phyloP scores from a whole-genome alignment of 1,140 invertebrate species.

The Lepidurus apus region DNA sequence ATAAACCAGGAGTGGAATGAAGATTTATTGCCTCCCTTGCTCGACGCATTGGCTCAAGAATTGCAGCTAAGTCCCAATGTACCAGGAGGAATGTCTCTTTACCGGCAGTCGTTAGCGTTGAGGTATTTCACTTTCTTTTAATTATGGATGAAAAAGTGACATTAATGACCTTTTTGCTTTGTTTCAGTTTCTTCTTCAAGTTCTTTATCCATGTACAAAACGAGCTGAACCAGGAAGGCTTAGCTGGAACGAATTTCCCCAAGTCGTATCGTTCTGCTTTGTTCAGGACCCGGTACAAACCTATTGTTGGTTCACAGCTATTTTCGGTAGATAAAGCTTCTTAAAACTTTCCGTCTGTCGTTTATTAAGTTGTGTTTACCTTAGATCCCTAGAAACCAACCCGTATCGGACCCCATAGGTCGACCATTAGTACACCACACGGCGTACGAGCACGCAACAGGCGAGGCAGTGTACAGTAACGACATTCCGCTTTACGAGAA shows the following conservation, averaged over 20 bases:
- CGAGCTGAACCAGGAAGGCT: slow-evolving; percentile 33
- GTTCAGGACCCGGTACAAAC: no score
- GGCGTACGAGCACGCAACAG: slow-evolving; percentile 80
- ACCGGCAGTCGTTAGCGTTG: slow-evolving; percentile 61
- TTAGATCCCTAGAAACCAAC: slow-evolving; percentile 48
- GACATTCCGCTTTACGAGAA: slow-evolving; percentile 69
- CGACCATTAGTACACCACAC: slow-evolving; percentile 73
- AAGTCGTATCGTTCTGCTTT: no score
- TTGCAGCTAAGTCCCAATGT: slow-evolving; percentile 66
- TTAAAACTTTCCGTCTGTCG: no score
- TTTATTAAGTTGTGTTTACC: no score
- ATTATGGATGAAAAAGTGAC: no score
- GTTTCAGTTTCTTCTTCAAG: slow-evolving; percentile 81
- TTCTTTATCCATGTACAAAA: slow-evolving; percentile 65
- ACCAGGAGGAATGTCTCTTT: slow-evolving; percentile 86
- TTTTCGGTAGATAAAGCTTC: no score
- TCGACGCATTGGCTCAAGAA: slow-evolving; percentile 65
- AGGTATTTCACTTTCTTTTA: no score
- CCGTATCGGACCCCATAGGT: slow-evolving; percentile 65
- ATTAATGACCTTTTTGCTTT: slow-evolving; percentile 38
- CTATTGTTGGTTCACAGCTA: no score
- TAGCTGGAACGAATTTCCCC: no score
- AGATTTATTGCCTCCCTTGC: slow-evolving; percentile 51
- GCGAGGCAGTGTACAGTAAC: slow-evolving; percentile 87
- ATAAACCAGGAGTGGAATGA: slow-evolving; percentile 51